Percentiles rank a stretch among this genome's conserved stretches.
phyloP scores from a whole-genome alignment of 1,140 invertebrate genomes.

The Caenorhabditis inopinata region DNA sequence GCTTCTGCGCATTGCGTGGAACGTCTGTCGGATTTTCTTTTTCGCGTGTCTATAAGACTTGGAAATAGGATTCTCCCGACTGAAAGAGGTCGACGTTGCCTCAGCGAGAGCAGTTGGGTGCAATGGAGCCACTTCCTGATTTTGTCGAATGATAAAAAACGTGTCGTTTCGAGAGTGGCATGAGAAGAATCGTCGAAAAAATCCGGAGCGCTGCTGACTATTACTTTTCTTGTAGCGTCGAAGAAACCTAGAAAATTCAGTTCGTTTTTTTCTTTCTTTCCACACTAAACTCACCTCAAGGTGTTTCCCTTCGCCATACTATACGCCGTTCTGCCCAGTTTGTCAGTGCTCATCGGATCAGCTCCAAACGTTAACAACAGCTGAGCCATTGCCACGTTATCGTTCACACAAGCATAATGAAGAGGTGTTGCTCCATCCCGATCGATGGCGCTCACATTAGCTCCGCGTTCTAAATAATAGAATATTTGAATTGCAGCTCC shows the following conservation, averaged over 20 bases:
- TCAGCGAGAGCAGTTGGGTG: neutral
- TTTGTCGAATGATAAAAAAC: neutral
- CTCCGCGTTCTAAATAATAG: neutral
- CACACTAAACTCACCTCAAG: neutral
- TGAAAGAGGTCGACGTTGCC: neutral
- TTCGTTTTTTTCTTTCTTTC: too few species aligned
- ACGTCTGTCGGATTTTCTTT: neutral
- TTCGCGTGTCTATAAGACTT: neutral
- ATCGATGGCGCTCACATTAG: neutral
- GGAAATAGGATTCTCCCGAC: neutral
- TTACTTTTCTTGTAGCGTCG: slow-evolving; percentile 1
- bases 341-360: slow-evolving; percentile 14
- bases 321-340: slow-evolving; percentile 19
- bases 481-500: too few species aligned
- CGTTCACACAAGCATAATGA: neutral
- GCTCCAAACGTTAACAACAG: slow-evolving; percentile 1
- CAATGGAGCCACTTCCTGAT: neutral
- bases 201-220: neutral
- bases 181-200: neutral
- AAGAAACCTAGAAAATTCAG: neutral
- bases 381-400: slow-evolving; percentile 24
- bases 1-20: neutral
- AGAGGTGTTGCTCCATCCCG: neutral
- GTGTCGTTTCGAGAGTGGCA: slow-evolving; percentile 15
- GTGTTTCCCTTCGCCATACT: slow-evolving; percentile 27